These are phyloP conservation scores for Corvus cornix DNA, from an alignment of 2,113 vertebrate species.

Conservation along the genomic window DNA sequence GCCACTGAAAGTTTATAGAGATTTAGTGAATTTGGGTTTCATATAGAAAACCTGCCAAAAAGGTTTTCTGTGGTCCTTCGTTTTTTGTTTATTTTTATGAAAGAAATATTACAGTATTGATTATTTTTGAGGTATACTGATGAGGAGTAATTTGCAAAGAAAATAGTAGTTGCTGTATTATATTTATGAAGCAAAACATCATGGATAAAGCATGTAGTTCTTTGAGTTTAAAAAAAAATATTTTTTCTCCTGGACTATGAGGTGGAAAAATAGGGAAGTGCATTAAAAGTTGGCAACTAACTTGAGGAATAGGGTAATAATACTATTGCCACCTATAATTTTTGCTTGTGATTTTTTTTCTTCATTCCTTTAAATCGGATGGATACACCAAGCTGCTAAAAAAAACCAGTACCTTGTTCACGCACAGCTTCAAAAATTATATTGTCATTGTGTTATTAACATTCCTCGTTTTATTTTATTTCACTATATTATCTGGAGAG, in stretches of 20 bases:
- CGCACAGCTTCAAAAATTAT: background rate
- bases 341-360: background rate
- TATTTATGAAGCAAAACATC: background rate
- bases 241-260: background rate
- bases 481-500: background rate
- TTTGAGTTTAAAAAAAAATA: background rate
- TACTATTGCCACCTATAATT: background rate
- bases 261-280: background rate
- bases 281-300: background rate
- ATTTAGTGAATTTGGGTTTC: slow-evolving; percentile 44
- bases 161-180: background rate
- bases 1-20: slow-evolving; percentile 19
- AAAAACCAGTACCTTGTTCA: background rate
- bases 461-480: background rate
- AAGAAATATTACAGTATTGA: slow-evolving; percentile 7
- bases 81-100: background rate
- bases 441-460: background rate
- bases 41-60: slow-evolving; percentile 19
- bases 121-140: slow-evolving; percentile 6
- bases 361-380: background rate
- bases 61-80: background rate
- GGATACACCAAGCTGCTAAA: background rate
- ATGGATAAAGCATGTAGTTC: background rate
- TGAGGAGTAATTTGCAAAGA: background rate
- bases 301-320: background rate